Base-by-base conservation (phyloP, 2,888 invertebrate species). In the Ophraella communa region DNA sequence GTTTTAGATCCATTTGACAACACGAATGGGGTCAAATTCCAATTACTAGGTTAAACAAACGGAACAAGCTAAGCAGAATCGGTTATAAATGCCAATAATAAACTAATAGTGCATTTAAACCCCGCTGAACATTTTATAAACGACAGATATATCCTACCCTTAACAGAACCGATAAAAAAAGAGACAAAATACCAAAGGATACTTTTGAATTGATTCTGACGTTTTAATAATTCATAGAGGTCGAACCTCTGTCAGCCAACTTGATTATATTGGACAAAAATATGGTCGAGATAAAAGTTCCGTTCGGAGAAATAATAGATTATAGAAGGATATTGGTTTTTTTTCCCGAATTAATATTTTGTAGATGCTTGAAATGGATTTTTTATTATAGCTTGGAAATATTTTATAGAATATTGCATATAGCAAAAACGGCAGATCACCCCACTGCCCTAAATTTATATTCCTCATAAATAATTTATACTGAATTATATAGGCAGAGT, bases 221-320 rank as follows among this genome's bases (percentile, higher is more conserved):
- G 17, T 51, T 56, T 62, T 62, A 62, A 62, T 62, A 62, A 62
- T 62, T 62, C 62, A 62, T 62, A 51, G 56, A 56, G 62, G 55
- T 62, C 56, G 49, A 27, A 51, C 56, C 62, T 56, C 56, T 42
- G 56, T 56, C 51, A 51, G 42, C 21, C 42, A n/a, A 39, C 55
- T 56, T 49, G 59, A 59, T 51, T 59, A 52, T 59, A 52, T 35
- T 59, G 59, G 52, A 52, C 59, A 59, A 59, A 51, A 59, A 59
- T 59, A 59, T 59, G 59, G 59, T 52, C 24, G 21, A 23, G 39
- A 59, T 59, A 52, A 59, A 59, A 59, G 59, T 52, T 47, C 17
- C n/a, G 35, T 20, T 39, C 51, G 39, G 20, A 20, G 42, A 52
- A 52, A 59, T n/a, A n/a, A n/a, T 59, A 23, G 39, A 59, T 52